These are phyloP conservation scores for Xiphydria camelus DNA, from an alignment of 2,888 invertebrate species.

Conservation along the genomic window DNA sequence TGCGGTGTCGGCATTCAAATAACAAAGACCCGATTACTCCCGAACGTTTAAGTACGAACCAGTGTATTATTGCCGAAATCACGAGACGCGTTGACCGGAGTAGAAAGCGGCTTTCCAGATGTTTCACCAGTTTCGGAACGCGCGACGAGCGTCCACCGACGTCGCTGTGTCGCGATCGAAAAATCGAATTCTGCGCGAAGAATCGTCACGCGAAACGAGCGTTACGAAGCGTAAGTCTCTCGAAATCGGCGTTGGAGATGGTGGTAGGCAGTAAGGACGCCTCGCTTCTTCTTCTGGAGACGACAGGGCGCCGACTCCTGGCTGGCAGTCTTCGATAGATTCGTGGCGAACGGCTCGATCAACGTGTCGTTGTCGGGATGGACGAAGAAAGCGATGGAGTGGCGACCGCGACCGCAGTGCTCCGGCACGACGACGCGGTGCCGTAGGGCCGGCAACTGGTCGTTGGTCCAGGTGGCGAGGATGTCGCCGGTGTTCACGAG, in stretches of 20 bases:
- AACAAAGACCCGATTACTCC: no score
- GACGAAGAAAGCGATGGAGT: constrained; percentile 77
- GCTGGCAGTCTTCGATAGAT: constrained; percentile 41
- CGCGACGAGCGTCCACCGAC: no score
- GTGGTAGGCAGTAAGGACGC: constrained; percentile 72
- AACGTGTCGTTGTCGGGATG: constrained; percentile 68
- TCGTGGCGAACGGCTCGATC: constrained; percentile 61
- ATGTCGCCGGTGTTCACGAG: constrained; percentile 77
- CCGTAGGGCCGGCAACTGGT: constrained; percentile 70
- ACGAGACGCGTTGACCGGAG: no score
- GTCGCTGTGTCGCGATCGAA: no score
- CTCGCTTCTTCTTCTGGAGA: constrained; percentile 59
- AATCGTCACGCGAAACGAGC: no score
- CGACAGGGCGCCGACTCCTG: constrained; percentile 54
- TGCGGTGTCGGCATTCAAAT: no score
- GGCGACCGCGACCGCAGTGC: constrained; percentile 68
- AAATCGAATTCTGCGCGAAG: no score
- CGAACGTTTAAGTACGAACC: constrained; percentile 49
- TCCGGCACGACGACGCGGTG: constrained; percentile 76
- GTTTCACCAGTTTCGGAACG: no score
- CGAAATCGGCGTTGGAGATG: constrained; percentile 72
- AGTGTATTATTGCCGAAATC: constrained; percentile 40
- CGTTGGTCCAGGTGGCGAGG: constrained; percentile 74
- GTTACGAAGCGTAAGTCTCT: constrained; percentile 67
- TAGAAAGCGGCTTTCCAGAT: no score